A percentile compares a stretch with the other conserved stretches of the same genome.
Evolutionary conservation across 2,797 vertebrate genomes (phyloP).

Genomic region (Petrocephalus schoutedeni): DNA sequence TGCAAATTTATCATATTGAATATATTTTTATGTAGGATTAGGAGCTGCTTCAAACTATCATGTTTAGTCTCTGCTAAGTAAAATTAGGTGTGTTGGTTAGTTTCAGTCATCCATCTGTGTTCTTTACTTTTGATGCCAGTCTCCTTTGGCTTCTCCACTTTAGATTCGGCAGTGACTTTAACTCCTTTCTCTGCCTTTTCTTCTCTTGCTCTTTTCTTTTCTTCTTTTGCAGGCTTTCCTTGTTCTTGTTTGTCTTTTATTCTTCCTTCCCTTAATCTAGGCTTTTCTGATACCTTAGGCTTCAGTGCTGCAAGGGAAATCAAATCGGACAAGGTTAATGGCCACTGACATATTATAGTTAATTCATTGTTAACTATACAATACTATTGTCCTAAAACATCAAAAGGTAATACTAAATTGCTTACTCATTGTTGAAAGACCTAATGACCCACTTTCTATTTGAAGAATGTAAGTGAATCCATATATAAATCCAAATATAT

Average conservation of each 20-base stretch:
- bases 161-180: background rate
- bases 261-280: background rate
- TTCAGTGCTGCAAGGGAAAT: background rate
- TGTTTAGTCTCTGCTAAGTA: background rate
- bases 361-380: background rate
- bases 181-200: background rate
- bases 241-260: background rate
- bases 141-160: background rate
- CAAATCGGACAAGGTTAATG: background rate
- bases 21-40: background rate
- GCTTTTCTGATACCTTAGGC: background rate
- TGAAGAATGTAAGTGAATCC: background rate
- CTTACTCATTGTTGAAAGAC: background rate
- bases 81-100: background rate
- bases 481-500: background rate
- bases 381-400: background rate
- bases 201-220: background rate
- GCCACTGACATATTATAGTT: background rate
- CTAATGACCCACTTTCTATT: background rate
- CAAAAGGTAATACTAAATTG: background rate
- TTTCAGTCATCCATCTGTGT: background rate
- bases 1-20: background rate
- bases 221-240: background rate
- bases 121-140: background rate
- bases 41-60: background rate